These are phyloP conservation scores for Acanthococcus lagerstroemiae DNA, from an alignment of 2,888 invertebrate species.

Conservation along the genomic window DNA sequence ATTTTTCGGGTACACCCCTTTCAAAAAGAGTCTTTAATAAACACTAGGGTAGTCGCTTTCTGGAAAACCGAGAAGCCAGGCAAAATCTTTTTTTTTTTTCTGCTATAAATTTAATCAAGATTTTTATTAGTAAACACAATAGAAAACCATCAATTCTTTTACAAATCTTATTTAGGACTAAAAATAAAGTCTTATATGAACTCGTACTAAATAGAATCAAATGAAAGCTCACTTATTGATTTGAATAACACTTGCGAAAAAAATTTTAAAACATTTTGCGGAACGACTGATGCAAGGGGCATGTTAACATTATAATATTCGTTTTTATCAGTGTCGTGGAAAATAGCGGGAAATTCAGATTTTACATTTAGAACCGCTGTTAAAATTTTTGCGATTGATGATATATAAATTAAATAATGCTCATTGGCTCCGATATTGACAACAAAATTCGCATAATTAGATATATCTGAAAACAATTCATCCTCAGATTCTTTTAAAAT, in stretches of 20 bases:
- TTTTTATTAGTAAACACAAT: neutral
- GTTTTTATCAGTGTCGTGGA: neutral
- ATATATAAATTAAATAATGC: neutral
- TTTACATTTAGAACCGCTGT: neutral
- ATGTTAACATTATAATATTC: neutral
- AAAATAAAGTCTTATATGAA: neutral
- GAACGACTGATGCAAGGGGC: neutral
- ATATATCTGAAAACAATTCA: neutral
- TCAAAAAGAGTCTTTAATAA: too few relatives aligned
- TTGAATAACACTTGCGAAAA: neutral
- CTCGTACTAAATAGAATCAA: neutral
- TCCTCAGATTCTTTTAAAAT: constrained; percentile 1
- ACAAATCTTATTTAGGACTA: neutral
- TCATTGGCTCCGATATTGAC: neutral
- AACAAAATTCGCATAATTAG: neutral
- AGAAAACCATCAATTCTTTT: neutral
- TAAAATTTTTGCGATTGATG: neutral
- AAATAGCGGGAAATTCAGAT: neutral
- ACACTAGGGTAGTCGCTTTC: too few relatives aligned
- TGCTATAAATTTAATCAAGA: too few relatives aligned
- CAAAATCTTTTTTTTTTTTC: too few relatives aligned
- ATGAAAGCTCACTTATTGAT: neutral
- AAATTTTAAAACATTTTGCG: neutral
- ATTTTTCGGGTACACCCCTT: too few relatives aligned
- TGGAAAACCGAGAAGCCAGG: too few relatives aligned